Evolutionary conservation across 2,113 vertebrate species (phyloP).

Genomic region (Plotosus lineatus): DNA sequence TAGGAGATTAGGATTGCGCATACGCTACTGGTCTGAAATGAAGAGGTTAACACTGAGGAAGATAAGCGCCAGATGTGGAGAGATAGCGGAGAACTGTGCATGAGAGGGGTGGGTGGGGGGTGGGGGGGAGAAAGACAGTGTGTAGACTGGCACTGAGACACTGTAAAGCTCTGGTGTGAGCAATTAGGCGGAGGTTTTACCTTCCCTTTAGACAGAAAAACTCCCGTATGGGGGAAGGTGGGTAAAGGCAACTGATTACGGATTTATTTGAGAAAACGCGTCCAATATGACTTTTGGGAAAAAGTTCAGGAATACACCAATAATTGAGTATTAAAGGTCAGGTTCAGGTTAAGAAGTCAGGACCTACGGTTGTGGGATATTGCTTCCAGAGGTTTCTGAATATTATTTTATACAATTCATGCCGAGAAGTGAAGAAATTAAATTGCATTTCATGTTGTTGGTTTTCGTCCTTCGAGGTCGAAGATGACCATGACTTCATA

Average conservation of each 20-base stretch:
- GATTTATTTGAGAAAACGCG: conserved; percentile 58
- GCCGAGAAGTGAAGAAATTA: background rate
- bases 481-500: too few species aligned
- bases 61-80: conserved; percentile 71
- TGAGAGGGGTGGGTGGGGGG: too few species aligned
- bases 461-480: too few species aligned
- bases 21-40: conserved; percentile 76
- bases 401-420: background rate
- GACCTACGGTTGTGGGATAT: too few species aligned
- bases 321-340: conserved; percentile 39
- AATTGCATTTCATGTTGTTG: background rate
- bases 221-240: conserved; percentile 44
- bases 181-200: conserved; percentile 64
- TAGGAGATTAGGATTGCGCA: conserved; percentile 72
- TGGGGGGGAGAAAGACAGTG: conserved; percentile 65
- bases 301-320: background rate
- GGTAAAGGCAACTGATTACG: conserved; percentile 34
- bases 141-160: conserved; percentile 71
- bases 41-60: conserved; percentile 69
- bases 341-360: conserved; percentile 46
- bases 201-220: conserved; percentile 58
- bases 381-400: background rate
- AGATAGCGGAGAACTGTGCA: conserved; percentile 59
- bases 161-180: conserved; percentile 65
- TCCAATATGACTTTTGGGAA: background rate